Conservation (phyloP, 2,113 vertebrate species). For the Excalfactoria chinensis region DNA sequence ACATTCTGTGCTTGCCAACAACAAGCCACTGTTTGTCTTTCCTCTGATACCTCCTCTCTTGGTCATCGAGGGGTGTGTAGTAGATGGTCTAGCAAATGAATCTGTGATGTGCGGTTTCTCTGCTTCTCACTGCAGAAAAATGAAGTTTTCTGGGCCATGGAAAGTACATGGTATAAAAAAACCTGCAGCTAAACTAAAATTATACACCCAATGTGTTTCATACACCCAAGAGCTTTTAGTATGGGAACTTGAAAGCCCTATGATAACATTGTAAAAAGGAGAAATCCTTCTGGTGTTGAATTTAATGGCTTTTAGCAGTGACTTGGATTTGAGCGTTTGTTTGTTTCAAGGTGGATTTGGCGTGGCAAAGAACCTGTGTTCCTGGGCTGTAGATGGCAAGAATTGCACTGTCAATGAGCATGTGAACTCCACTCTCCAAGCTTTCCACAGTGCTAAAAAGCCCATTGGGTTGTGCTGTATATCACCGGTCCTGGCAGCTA, state of each 20-base stretch:
- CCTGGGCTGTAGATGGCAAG: conserved; percentile 87
- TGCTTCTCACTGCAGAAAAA: background rate
- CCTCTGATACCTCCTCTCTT: background rate
- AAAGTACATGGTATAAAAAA: background rate
- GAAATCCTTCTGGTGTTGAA: background rate
- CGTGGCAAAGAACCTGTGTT: conserved; percentile 85
- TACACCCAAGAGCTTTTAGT: background rate
- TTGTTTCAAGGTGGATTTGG: conserved; percentile 80
- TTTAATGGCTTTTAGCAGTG: background rate
- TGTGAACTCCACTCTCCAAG: conserved; percentile 76
- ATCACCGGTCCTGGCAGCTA: conserved; percentile 83
- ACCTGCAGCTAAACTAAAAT: background rate
- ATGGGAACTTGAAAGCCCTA: background rate
- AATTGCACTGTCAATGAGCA: conserved; percentile 79
- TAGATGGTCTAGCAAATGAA: background rate
- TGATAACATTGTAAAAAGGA: background rate
- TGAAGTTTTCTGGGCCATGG: background rate
- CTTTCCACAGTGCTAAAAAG: conserved; percentile 80
- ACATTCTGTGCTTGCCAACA: background rate
- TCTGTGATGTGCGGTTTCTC: background rate
- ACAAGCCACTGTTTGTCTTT: background rate
- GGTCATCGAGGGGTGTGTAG: background rate
- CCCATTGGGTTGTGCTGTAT: conserved; percentile 86
- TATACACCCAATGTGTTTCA: background rate
- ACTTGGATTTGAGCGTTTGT: background rate